Percentiles rank a stretch among this genome's conserved stretches.
Conservation (phyloP, 2,888 invertebrate species). For the Catocala sponsa region DNA sequence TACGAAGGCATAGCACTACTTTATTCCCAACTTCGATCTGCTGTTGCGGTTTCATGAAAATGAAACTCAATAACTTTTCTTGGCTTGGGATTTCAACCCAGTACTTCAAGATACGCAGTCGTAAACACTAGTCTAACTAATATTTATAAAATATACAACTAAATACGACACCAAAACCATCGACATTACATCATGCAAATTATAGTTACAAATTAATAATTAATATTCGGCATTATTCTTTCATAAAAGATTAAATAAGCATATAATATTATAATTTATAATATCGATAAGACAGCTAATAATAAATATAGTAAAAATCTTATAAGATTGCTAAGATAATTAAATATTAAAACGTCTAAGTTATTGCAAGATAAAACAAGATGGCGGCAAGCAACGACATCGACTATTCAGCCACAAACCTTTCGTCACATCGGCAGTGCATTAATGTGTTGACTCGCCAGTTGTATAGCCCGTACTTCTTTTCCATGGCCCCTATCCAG, state of each 20-base stretch:
- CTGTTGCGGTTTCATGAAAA: too few species aligned
- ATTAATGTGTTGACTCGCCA: slow-evolving; percentile 96
- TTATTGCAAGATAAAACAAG: slow-evolving; percentile 20
- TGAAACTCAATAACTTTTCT: too few species aligned
- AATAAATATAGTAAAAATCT: neutral
- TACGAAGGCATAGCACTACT: too few species aligned
- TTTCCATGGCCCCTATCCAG: slow-evolving; percentile 94
- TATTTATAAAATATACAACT: too few species aligned
- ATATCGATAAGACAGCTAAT: neutral
- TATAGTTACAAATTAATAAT: neutral
- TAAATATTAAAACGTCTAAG: slow-evolving; percentile 4
- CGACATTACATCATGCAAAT: slow-evolving; percentile 1
- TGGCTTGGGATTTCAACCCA: too few species aligned
- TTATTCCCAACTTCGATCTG: too few species aligned
- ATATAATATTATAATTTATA: neutral
- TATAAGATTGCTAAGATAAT: slow-evolving; percentile 10
- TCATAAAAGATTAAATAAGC: neutral
- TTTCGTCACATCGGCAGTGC: slow-evolving; percentile 97
- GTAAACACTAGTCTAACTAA: too few species aligned
- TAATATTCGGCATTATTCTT: too few species aligned
- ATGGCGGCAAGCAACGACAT: slow-evolving; percentile 47
- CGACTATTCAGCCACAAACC: slow-evolving; percentile 86
- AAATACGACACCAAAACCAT: neutral
- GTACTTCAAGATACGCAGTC: too few species aligned
- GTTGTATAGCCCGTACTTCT: slow-evolving; percentile 95